phyloP scores from a whole-genome alignment of 2,888 invertebrate genomes.

The Tinea semifulvella region DNA sequence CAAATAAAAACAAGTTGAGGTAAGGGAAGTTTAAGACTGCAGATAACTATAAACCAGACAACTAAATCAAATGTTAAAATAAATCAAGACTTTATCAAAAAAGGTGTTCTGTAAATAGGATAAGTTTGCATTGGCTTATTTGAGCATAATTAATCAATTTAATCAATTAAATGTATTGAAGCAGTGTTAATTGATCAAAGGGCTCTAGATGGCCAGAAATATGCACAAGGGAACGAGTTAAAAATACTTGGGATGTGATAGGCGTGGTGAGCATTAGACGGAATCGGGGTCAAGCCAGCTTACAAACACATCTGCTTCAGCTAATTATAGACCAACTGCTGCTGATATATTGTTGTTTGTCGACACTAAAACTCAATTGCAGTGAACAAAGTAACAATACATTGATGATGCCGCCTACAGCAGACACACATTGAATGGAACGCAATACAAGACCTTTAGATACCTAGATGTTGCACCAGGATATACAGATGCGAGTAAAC shows the following conservation, averaged over 20 bases:
- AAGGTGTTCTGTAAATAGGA: no score
- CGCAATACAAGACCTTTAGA: neutral
- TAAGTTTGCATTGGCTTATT: no score
- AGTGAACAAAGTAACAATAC: constrained; percentile 29
- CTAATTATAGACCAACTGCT: constrained; percentile 55
- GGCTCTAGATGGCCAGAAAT: constrained; percentile 21
- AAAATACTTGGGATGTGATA: constrained; percentile 47
- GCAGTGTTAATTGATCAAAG: neutral
- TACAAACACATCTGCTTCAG: constrained; percentile 59
- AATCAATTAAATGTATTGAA: constrained; percentile 1
- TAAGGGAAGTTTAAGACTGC: neutral
- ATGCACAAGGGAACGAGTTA: constrained; percentile 39
- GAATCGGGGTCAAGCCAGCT: constrained; percentile 64
- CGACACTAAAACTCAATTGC: constrained; percentile 43
- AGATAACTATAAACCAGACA: neutral
- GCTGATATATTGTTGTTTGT: constrained; percentile 19
- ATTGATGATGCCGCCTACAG: constrained; percentile 2
- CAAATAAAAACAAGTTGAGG: neutral
- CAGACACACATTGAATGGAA: neutral
- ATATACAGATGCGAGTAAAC: neutral
- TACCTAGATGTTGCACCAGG: neutral
- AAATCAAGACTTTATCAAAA: neutral
- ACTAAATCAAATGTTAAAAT: neutral
- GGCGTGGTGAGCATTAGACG: constrained; percentile 44
- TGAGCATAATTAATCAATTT: no score